A percentile compares a stretch with the other conserved stretches of the same genome.
Conservation (phyloP, 2,888 invertebrate species). For the Anthoptus insignis region DNA sequence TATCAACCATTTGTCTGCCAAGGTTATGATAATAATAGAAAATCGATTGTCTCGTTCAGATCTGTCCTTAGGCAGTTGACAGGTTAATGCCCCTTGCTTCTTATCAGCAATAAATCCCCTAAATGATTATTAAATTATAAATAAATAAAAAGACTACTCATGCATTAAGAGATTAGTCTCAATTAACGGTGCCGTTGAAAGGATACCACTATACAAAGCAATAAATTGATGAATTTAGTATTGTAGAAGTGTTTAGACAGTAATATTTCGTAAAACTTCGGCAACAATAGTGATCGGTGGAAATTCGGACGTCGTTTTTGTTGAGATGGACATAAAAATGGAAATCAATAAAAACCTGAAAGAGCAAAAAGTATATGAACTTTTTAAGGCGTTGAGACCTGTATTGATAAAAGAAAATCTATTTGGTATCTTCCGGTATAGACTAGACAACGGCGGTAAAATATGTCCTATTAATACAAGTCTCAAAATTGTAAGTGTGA, state of each 20-base stretch:
- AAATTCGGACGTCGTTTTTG: too few species aligned
- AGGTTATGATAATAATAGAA: too few species aligned
- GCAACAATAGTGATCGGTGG: too few species aligned
- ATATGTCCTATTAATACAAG: neutral
- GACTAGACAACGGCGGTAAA: neutral
- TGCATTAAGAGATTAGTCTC: too few species aligned
- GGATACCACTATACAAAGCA: neutral
- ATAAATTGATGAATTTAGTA: neutral
- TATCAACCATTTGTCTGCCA: too few species aligned
- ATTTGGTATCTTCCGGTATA: neutral
- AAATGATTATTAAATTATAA: neutral
- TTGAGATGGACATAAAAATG: neutral
- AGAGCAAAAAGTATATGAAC: neutral
- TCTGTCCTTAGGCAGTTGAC: too few species aligned
- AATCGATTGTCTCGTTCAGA: too few species aligned
- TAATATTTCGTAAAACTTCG: neutral
- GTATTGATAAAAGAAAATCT: neutral
- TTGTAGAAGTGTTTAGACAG: neutral
- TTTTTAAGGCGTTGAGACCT: neutral
- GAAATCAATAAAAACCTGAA: conserved; percentile 10
- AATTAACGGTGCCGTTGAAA: neutral
- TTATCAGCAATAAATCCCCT: too few species aligned
- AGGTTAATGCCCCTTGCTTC: too few species aligned
- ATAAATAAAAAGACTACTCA: too few species aligned
- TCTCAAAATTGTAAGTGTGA: neutral